Base-by-base conservation (phyloP, 2,888 invertebrate genomes). In the Nycteola revayana region DNA sequence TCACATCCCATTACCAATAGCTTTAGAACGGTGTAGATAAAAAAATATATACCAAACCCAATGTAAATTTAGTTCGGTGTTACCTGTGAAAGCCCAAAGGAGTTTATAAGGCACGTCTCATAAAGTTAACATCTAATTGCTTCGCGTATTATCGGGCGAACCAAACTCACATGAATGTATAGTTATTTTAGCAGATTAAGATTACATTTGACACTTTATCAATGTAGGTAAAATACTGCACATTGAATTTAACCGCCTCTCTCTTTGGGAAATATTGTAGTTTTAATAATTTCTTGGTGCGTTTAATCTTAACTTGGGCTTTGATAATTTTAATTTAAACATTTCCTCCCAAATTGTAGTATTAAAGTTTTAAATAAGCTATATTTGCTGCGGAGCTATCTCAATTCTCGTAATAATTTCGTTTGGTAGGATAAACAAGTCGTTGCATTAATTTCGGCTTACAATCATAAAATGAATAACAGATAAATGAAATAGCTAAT, bases 121-220 rank as follows among this genome's bases (percentile, higher is more conserved):
- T 86, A 87, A 87, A 87, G 77, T 86, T 77, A 75, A 70, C 77
- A 84, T 76, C 68, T 85, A 82, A 85, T 71, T 76, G 72, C 75
- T 68, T 60, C 51, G 65, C 60, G 67, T 73, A 77, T 78, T 80
- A 82, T 77, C 77, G 71, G 66, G 79, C 43, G 52, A 62, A 54
- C 58, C 61, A 69, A 72, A 67, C 73, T 63, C 73, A 75, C 77
- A 74, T 66, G 76, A 62, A 62, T 75, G 46, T 42, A 66, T 72
- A 74, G 75, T 75, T 71, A 76, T 69, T 67, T 65, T 56, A 71
- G 60, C 54, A 61, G 60, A 71, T 71, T 67, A 64, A 74, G 69
- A 78, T 78, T 75, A 69, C 57, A 56, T 58, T 66, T 69, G 70
- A 78, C 80, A 76, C 81, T 66, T 79, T 74, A 75, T 79, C 72